phyloP scores from a whole-genome alignment of 2,888 invertebrate species.

The Phalera bucephala region DNA sequence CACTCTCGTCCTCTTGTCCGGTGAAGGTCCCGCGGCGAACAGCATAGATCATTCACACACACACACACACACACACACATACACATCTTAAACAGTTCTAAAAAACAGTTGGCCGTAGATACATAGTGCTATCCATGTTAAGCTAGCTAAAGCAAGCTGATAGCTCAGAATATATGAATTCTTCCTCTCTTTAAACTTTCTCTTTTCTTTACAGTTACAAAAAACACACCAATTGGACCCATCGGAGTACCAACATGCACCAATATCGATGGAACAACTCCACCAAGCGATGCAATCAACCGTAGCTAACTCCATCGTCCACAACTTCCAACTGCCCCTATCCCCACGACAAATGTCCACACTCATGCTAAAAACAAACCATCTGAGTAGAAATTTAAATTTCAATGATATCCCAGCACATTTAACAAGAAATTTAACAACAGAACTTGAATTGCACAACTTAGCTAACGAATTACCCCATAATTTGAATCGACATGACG shows the following conservation, averaged over 20 bases:
- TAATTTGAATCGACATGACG: conserved; percentile 50
- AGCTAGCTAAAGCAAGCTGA: too few relatives aligned
- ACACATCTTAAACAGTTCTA: too few relatives aligned
- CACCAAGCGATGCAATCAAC: conserved; percentile 72
- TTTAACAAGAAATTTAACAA: conserved; percentile 39
- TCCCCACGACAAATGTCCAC: conserved; percentile 74
- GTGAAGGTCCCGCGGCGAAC: too few relatives aligned
- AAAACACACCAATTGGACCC: conserved; percentile 64
- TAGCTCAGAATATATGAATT: too few relatives aligned
- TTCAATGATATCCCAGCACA: conserved; percentile 68
- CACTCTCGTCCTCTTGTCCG: too few relatives aligned
- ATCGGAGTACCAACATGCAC: conserved; percentile 61
- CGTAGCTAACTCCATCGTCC: conserved; percentile 49
- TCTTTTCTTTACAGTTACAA: conserved; percentile 59
- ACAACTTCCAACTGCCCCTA: conserved; percentile 67
- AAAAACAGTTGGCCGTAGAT: too few relatives aligned
- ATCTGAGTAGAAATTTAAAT: conserved; percentile 52
- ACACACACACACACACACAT: too few relatives aligned
- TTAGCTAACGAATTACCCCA: conserved; percentile 49
- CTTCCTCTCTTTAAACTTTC: too few relatives aligned
- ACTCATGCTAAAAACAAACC: conserved; percentile 69
- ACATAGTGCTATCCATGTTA: too few relatives aligned
- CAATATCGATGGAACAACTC: conserved; percentile 71
- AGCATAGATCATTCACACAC: too few relatives aligned
- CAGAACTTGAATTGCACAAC: conserved; percentile 55